Evolutionary conservation across 1,140 invertebrate genomes (phyloP), one percentile per base, ranked within the genome.

Genomic region (Dreissena polymorpha): DNA sequence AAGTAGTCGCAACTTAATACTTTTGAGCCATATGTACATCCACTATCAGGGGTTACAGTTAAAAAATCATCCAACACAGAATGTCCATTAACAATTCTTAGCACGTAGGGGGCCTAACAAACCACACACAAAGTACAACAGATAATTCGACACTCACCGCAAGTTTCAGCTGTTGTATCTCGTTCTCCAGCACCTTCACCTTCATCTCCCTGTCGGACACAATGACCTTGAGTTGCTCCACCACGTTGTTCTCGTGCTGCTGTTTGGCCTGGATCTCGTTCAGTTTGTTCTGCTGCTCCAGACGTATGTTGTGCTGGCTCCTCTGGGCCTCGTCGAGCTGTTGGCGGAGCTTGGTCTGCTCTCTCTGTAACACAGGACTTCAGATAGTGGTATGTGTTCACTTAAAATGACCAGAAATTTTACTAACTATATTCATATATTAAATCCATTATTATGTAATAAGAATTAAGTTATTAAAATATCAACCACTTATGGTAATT

Each of bases 161-260:
- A 55, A 86, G 57, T 77, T 84, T 88, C 49, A 89, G 67, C 74
- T 87, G 84, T 70, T 85, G 73, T 13, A 89, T 75, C 29, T 91
- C 89, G 65, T 88, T 70, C 74, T 91, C 90, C 57, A 92, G 68
- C 10, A 78, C 71, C 70, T 89, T 87, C 23, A 92, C 87, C 78
- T 88, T 88, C 13, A 75, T 64, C 78, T 92, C 91, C 50, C 88
- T 89, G 57, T 92, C 89, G 2, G 85, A 78, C 0, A 91, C 86
- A 25, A 92, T 91, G 23, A 67, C 53, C 78, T 90, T 90, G 10
- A 92, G 87, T 83, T 92, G 91, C 55, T 91, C 89, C 1, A 91
- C 87, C 16, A 88, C 80, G 76, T 91, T 91, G 60, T 71, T 88
- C 53, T 92, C 91, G 75, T 91, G 89, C 83, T 91, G 90, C 55